Percentiles rank a stretch among this genome's conserved stretches.
Evolutionary conservation across 2,888 invertebrate genomes (phyloP).

Genomic region (Onthophagus sagittarius): DNA sequence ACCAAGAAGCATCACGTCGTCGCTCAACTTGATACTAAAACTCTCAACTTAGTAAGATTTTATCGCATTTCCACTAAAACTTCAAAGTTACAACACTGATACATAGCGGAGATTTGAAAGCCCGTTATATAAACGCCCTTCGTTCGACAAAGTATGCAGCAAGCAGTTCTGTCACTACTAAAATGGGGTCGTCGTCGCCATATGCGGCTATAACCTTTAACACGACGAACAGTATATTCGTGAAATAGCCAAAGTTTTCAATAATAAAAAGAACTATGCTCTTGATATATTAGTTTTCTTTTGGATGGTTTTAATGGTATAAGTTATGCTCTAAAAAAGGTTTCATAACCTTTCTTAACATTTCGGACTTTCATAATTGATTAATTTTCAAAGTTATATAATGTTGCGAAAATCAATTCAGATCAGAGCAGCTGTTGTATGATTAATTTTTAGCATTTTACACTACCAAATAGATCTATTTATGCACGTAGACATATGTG

Average conservation of each 20-base stretch:
- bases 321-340: neutral
- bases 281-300: neutral
- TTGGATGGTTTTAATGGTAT: neutral
- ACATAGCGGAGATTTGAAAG: neutral
- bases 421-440: too few relatives aligned
- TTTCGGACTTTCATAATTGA: neutral
- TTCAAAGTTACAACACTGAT: neutral
- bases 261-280: neutral
- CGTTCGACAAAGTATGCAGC: neutral
- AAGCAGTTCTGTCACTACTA: neutral
- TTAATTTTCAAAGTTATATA: neutral
- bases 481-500: too few relatives aligned
- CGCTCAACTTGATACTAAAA: neutral
- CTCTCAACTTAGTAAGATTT: neutral
- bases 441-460: too few relatives aligned
- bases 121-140: neutral
- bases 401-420: too few relatives aligned
- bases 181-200: neutral
- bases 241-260: neutral
- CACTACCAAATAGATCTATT: too few relatives aligned
- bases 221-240: neutral
- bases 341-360: neutral
- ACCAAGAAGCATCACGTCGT: neutral
- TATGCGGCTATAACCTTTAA: neutral
- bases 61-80: neutral